Evolutionary conservation across 2,888 invertebrate species (phyloP).

Genomic region (Pterobdella sp.): DNA sequence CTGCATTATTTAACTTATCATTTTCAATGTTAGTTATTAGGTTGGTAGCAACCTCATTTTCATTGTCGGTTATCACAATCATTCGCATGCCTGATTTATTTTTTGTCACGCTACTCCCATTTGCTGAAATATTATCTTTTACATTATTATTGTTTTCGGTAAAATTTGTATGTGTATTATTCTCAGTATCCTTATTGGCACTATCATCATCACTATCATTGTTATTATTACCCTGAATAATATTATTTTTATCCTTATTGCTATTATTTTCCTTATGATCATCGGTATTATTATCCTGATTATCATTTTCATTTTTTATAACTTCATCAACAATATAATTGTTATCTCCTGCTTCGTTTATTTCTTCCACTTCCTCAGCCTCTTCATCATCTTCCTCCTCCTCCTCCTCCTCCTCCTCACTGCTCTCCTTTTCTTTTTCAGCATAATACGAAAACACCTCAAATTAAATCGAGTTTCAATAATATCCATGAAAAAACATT

Average conservation of each 20-base stretch:
- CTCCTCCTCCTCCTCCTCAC: slow-evolving; percentile 8
- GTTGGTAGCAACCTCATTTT: not conserved
- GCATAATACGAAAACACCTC: not conserved
- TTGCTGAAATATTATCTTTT: too few species aligned
- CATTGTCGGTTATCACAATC: not conserved
- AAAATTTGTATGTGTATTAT: not conserved
- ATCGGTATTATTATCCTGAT: not conserved
- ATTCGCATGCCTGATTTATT: not conserved
- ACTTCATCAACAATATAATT: not conserved
- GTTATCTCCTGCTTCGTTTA: not conserved
- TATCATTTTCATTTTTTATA: not conserved
- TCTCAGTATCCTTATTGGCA: not conserved
- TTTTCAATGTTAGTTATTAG: not conserved
- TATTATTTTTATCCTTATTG: not conserved
- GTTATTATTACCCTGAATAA: not conserved
- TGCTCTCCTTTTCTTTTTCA: not conserved
- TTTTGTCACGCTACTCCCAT: too few species aligned
- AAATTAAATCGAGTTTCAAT: not conserved
- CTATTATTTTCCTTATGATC: not conserved
- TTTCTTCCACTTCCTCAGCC: slow-evolving; percentile 1
- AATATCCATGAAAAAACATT: too few species aligned
- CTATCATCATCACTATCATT: not conserved
- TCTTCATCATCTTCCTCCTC: slow-evolving; percentile 5
- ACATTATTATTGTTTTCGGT: not conserved
- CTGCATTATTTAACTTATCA: not conserved